Evolutionary conservation across 2,888 invertebrate genomes (phyloP), one percentile per base, ranked within the genome.

Genomic region (Dasypogon diadema): DNA sequence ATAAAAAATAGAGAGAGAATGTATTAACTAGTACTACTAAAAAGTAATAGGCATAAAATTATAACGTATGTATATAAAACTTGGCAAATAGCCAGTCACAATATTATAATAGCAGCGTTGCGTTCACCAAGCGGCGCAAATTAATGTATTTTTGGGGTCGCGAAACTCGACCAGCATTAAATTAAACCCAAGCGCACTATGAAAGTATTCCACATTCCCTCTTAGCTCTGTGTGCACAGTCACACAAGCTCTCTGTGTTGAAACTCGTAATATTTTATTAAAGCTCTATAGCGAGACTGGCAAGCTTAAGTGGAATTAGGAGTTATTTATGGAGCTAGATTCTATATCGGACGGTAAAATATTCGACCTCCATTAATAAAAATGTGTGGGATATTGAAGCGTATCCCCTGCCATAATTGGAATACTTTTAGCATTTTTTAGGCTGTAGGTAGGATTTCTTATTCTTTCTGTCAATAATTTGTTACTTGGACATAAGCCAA

Each of bases 81-180:
- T 65, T 65, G 65, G 65, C 42, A 65, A 46, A 65, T 42, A 58
- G 58, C 58, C 58, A 30, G 34, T 30, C 63, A n/a, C 63, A 37
- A 63, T 12, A 21, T 56, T 56, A 30, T 30, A 58, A 4, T 22
- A 58, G 30, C 5, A 26, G 56, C 56, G n/a, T 4, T n/a, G 58
- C 65, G 46, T 46, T 65, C 46, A 65, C 24, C 46, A 65, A 65
- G 65, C 65, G 65, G 14, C 65, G 65, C 46, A 65, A 65, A 65
- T 46, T 65, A 65, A 22, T 56, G 65, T 65, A 65, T 65, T 65
- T 65, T 46, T 65, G 63, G n/a, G 63, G 65, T 48, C 65, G 48
- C 46, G 48, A 65, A 65, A 65, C 65, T 48, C 24, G 46, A 65
- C 46, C 48, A 46, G 10, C 65, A 65, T 65, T 42, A 46, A 65